phyloP scores from a whole-genome alignment of 2,888 invertebrate species.

The Platycnemis pennipes region DNA sequence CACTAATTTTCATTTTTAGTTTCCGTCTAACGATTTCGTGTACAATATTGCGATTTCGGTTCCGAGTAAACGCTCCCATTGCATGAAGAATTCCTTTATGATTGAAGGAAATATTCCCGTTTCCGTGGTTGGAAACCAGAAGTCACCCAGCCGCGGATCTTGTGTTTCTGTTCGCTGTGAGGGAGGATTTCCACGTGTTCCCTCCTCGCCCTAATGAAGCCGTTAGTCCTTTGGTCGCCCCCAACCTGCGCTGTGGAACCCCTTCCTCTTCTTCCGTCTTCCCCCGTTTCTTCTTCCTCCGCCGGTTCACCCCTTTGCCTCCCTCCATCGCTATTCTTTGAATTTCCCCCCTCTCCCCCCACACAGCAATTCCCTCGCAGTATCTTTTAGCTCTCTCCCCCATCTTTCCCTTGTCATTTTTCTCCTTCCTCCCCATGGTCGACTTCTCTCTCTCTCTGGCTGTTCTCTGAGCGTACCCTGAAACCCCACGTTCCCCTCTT shows the following conservation, averaged over 20 bases:
- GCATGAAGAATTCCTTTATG: too few relatives aligned
- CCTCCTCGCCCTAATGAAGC: constrained; percentile 15
- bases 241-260: not conserved
- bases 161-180: too few relatives aligned
- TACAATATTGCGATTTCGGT: too few relatives aligned
- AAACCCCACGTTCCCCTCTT: not conserved
- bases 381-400: not conserved
- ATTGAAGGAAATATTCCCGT: not conserved
- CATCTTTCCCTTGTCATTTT: not conserved
- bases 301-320: not conserved
- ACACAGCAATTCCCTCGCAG: too few relatives aligned
- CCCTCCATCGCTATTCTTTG: too few relatives aligned
- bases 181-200: not conserved
- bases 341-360: not conserved
- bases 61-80: too few relatives aligned
- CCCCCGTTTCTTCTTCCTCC: not conserved
- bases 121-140: not conserved
- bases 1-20: too few relatives aligned
- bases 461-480: not conserved
- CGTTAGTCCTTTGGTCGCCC: constrained; percentile 3
- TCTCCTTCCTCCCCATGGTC: not conserved
- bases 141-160: not conserved
- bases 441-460: not conserved
- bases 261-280: not conserved
- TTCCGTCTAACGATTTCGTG: too few relatives aligned